Conservation (phyloP, 2,888 invertebrate genomes). For the Brachyptera putata region DNA sequence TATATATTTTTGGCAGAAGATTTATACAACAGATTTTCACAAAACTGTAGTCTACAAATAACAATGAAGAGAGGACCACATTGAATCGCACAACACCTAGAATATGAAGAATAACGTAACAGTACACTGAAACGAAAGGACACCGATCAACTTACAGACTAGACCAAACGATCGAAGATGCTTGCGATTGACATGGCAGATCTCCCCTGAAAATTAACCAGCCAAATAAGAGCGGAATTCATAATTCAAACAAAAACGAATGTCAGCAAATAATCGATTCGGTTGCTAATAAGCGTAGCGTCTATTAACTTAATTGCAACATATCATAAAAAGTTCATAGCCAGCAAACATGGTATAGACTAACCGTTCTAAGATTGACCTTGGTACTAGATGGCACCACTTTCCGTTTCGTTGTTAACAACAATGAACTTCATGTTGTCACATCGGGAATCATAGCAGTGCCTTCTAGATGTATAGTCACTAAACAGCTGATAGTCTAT, state of each 20-base stretch:
- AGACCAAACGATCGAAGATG: slow-evolving; percentile 42
- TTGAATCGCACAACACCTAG: slow-evolving; percentile 27
- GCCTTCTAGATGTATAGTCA: no score
- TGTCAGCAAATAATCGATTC: no score
- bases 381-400: background rate
- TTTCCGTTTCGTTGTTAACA: no score
- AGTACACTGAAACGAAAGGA: slow-evolving; percentile 11
- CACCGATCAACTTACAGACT: slow-evolving; percentile 44
- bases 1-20: no score
- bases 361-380: background rate
- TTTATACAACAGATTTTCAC: no score
- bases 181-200: slow-evolving; percentile 47
- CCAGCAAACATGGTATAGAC: background rate
- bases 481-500: no score
- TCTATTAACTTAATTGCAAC: background rate
- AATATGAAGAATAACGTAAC: slow-evolving; percentile 13
- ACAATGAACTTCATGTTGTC: no score
- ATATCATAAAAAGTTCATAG: background rate
- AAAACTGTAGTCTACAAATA: no score
- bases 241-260: background rate
- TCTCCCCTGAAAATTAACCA: slow-evolving; percentile 37
- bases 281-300: background rate
- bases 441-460: no score
- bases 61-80: no score
- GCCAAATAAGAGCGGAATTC: slow-evolving; percentile 13